Evolutionary conservation across 92 coral and sea anemone species (phyloP), one percentile per base, ranked within the genome.

Genomic region (Porites cylindrica): DNA sequence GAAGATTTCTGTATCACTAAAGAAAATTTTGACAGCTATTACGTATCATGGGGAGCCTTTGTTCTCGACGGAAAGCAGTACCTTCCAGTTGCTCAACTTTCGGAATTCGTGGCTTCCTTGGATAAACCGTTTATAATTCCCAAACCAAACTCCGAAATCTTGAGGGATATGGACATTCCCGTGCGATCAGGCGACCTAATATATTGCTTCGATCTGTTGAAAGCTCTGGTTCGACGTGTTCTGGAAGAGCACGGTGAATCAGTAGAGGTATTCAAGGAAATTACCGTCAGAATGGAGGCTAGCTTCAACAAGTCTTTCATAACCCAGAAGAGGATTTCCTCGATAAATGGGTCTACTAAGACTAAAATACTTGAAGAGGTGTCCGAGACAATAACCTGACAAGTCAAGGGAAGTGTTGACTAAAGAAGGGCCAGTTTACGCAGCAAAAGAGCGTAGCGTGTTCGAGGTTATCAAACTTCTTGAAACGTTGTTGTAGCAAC

Each of bases 171-270:
- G 60, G 91, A 92, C 60, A 93, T 97, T 13, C 93, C 99, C 0
- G 93, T 97, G 23, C 92, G 99, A 32, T 87, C 88, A n/a, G 99
- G 97, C 10, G 92, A 97, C 29, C 86, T 92, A 17, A 93, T 93
- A 12, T 98, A 97, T 87, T 95, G 99, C 78, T 95, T 97, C 71
- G 99, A 97, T 82, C 86, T 97, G 68, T 86, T 97, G 9, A 96
- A 97, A 79, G 95, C 93, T 43, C 88, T 97, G 16, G 99, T 97
- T 50, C 92, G 94, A 56, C 90, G 90, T 10, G 90, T 85, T 20
- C 87, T 97, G 17, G 98, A 94, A 53, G 92, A 91, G 61, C 95
- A 95, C 70, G 98, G 98, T 52, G 98, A 95, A 79, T 95, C 96
- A 32, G 92, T 96, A 9, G 99, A 97, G 29, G 91, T 90, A 4